These are phyloP conservation scores for Azemiops feae DNA, from an alignment of 2,113 vertebrate genomes.

Conservation along the genomic window DNA sequence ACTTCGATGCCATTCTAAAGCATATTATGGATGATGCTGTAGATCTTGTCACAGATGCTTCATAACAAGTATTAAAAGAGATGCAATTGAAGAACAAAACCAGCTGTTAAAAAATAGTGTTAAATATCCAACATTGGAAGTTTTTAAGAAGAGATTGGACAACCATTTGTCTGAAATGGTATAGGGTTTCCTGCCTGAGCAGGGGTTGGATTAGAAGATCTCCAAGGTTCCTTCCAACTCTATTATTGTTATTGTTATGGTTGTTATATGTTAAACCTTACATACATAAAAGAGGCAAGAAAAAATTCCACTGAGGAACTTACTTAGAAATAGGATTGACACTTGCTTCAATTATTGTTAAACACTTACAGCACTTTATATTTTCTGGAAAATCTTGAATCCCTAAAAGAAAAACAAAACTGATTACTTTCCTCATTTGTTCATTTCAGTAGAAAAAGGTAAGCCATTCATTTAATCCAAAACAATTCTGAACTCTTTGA, in stretches of 20 bases:
- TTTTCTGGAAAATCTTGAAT: constrained; percentile 99
- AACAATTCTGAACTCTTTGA: not conserved
- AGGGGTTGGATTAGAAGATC: no score
- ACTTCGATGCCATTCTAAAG: not conserved
- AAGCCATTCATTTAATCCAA: not conserved
- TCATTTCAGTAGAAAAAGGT: not conserved
- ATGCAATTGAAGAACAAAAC: not conserved
- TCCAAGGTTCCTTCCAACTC: no score
- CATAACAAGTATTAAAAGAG: not conserved
- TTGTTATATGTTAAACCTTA: not conserved
- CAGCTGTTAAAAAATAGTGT: not conserved
- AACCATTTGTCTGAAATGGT: no score
- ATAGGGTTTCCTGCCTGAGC: no score
- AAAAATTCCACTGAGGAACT: constrained; percentile 59
- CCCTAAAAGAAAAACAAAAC: constrained; percentile 71
- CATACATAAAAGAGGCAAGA: constrained; percentile 16
- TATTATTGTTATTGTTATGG: no score
- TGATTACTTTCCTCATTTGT: not conserved
- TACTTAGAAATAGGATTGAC: constrained; percentile 99
- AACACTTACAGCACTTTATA: constrained; percentile 99
- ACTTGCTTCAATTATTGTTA: constrained; percentile 98
- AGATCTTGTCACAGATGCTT: not conserved
- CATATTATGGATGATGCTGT: not conserved
- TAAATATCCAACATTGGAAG: not conserved
- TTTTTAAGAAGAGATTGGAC: no score